Conservation (phyloP, 2,797 vertebrate species). For the Eulemur coronatus region DNA sequence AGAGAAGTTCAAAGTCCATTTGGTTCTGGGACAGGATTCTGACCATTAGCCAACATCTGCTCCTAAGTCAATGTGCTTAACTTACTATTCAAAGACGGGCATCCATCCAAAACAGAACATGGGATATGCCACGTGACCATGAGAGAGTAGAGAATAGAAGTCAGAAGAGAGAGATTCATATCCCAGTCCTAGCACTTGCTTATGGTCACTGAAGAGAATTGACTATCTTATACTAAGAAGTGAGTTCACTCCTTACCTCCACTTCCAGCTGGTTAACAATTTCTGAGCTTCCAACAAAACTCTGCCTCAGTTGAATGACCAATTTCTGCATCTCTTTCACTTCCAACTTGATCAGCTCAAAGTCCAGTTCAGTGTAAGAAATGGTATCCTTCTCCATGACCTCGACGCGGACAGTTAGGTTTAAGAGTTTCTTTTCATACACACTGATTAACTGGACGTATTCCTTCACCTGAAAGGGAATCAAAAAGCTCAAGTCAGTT, state of each 20-base stretch:
- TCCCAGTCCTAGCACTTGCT: background rate
- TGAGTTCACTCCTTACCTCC: constrained; percentile 85
- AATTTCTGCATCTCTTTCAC: constrained; percentile 88
- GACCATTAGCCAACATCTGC: background rate
- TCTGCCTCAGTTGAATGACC: constrained; percentile 86
- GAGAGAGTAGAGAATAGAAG: background rate
- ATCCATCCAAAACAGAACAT: background rate
- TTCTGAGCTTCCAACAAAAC: constrained; percentile 80
- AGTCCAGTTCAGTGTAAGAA: constrained; percentile 90
- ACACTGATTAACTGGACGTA: constrained; percentile 84
- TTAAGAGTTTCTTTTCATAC: constrained; percentile 86
- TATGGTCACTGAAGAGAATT: background rate
- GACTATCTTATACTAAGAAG: background rate
- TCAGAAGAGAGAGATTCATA: background rate
- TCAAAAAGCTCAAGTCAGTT: background rate
- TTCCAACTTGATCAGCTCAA: constrained; percentile 89
- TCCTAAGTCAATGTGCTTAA: background rate
- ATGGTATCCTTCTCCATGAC: constrained; percentile 83
- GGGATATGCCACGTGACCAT: fast-evolving
- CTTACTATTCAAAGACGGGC: background rate
- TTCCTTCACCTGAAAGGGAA: constrained; percentile 83
- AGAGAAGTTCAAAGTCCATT: background rate
- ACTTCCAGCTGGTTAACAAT: constrained; percentile 86
- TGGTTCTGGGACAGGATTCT: background rate
- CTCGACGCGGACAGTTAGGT: constrained; percentile 85